A percentile compares a stretch with the other conserved stretches of the same genome.
Evolutionary conservation across 2,888 invertebrate species (phyloP).

Genomic region (Gortyna flavago): DNA sequence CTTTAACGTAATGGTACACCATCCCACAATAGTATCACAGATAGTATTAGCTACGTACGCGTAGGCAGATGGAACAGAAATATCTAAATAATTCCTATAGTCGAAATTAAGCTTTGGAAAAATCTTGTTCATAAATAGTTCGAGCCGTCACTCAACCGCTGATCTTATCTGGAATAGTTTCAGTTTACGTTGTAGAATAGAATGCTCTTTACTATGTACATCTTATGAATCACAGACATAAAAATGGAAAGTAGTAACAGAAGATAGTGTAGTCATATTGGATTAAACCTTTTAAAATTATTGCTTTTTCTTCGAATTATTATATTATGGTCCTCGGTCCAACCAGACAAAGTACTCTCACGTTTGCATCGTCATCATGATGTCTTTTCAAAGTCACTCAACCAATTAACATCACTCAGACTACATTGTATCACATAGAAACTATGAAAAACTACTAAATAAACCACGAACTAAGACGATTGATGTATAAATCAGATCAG

Average conservation of each 20-base stretch:
- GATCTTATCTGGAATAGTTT: neutral
- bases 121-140: neutral
- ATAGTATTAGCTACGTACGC: neutral
- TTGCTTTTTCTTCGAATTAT: neutral
- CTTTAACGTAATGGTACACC: neutral
- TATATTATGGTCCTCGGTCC: neutral
- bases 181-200: neutral
- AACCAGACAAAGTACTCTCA: neutral
- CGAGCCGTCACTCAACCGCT: neutral
- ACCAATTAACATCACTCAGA: conserved; percentile 41
- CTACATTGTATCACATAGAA: conserved; percentile 37
- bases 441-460: conserved; percentile 64
- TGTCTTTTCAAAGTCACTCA: conserved; percentile 35
- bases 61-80: neutral
- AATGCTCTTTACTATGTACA: neutral
- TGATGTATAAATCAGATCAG: conserved; percentile 68
- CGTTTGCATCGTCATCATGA: conserved; percentile 19
- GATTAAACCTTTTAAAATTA: neutral
- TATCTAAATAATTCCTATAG: neutral
- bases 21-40: no score
- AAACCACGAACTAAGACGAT: conserved; percentile 62
- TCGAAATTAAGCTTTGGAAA: neutral
- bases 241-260: neutral
- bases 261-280: neutral
- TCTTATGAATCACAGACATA: neutral